Base-by-base conservation (phyloP, 2,797 vertebrate genomes). In the Pampus argenteus region DNA sequence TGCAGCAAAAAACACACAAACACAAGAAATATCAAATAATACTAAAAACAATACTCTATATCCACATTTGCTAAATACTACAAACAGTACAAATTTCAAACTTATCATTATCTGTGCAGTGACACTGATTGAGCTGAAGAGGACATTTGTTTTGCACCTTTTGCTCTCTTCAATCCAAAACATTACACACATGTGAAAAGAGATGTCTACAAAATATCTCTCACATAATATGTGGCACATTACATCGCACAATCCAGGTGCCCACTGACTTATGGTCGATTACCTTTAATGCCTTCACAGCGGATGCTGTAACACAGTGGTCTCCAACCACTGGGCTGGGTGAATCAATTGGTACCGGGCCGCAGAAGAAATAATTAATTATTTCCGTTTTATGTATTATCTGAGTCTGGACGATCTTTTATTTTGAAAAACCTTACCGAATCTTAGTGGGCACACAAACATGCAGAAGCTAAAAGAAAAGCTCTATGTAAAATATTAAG, bases 91-190 rank as follows among this genome's bases (percentile, higher is more conserved):
- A 56, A 17, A 67, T 15, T 28, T 5, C 17, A 61, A 10, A 34
- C 3, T 20, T 9, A 3, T 36, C 34, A 36, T 36, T 38, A 60
- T 52, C 26, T 56, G 42, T 42, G 69, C 31, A 40, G 15, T n/a
- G 5, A 5, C 6, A 34, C 9, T n/a, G 15, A 26, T 18, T 42
- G 23, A 18, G 34, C 55, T 9, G 31, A 20, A 11, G 31, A 44
- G 36, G 13, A 57, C 48, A 38, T 51, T 42, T 25, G 42, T 29
- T 55, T 23, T 60, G 66, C 34, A 51, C 15, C 57, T 34, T 18
- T 31, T 18, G 31, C 10, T 31, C 15, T 14, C 13, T 10, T 17
- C 22, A 58, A 58, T 14, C 18, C 5, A 20, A 49, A 38, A 20
- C 42, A 17, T 44, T 17, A 28, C 25, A 50, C 34, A 22, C n/a